A percentile compares a stretch with the other conserved stretches of the same genome.
These are phyloP conservation scores for Phyllostomus discolor DNA, from an alignment of 2,113 vertebrate genomes.

Conservation along the genomic window DNA sequence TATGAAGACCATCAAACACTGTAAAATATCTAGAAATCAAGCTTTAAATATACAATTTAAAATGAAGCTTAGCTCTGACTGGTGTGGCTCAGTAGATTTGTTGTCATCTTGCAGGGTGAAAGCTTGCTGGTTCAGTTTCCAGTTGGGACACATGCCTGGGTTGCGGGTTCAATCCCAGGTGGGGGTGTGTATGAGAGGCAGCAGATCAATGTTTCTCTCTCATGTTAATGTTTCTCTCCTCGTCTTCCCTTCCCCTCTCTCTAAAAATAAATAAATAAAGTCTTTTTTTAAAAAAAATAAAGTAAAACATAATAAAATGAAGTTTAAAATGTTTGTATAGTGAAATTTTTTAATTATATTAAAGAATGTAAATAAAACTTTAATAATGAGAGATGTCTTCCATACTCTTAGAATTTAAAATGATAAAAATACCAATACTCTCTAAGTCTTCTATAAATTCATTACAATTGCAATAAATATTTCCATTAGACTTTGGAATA, in stretches of 20 bases:
- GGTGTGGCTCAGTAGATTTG: too few relatives aligned
- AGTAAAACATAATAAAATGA: not conserved
- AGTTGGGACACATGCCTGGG: too few relatives aligned
- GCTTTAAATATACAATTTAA: not conserved
- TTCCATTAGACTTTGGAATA: not conserved
- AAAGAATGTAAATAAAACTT: not conserved
- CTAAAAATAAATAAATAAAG: too few relatives aligned
- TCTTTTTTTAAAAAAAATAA: too few relatives aligned
- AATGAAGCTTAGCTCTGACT: not conserved
- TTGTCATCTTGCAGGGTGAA: too few relatives aligned
- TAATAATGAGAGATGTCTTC: not conserved
- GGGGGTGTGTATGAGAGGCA: too few relatives aligned
- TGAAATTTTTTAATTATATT: not conserved
- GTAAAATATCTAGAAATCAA: not conserved
- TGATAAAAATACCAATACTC: not conserved
- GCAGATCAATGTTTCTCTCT: too few relatives aligned
- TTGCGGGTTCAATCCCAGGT: too few relatives aligned
- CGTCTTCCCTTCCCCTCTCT: too few relatives aligned
- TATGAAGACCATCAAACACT: not conserved
- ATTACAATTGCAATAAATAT: not conserved
- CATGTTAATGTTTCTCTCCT: too few relatives aligned
- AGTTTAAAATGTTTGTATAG: not conserved
- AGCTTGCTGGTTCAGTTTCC: too few relatives aligned
- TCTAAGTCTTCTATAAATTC: not conserved
- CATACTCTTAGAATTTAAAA: not conserved